Evolutionary conservation across 2,113 vertebrate species (phyloP).

Genomic region (Tragelaphus strepsiceros): DNA sequence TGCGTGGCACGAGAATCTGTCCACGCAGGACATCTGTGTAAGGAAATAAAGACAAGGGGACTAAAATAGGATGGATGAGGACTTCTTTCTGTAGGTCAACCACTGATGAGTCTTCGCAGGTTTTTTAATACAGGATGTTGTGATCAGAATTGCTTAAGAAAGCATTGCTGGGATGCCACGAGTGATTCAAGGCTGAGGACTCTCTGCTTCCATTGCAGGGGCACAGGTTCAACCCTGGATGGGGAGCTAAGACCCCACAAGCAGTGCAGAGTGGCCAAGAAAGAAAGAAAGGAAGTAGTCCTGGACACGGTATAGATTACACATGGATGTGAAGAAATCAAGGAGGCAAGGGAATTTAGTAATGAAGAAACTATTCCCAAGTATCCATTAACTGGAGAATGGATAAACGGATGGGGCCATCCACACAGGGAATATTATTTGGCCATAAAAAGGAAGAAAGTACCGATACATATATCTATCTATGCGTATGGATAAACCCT

Average conservation of each 20-base stretch:
- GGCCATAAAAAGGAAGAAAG: background rate
- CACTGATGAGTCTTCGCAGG: fast-evolving
- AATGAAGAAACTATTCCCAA: background rate
- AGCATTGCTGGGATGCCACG: fast-evolving
- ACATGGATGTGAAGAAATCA: background rate
- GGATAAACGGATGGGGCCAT: background rate
- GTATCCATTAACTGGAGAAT: background rate
- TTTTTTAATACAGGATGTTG: background rate
- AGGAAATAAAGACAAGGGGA: background rate
- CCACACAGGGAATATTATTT: background rate
- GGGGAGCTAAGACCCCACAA: background rate
- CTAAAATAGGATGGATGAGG: background rate
- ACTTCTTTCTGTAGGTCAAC: background rate
- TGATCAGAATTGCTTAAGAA: background rate
- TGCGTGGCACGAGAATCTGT: background rate
- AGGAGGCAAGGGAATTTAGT: background rate
- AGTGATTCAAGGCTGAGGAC: background rate
- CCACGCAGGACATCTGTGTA: background rate
- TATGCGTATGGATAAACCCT: background rate
- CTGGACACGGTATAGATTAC: background rate
- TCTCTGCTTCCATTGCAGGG: background rate
- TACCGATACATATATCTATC: background rate
- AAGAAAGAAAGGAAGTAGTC: background rate
- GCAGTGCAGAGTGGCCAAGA: background rate
- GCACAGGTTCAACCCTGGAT: background rate